Conservation (phyloP, 92 coral and sea anemone genomes). For the Paragorgia papillata region DNA sequence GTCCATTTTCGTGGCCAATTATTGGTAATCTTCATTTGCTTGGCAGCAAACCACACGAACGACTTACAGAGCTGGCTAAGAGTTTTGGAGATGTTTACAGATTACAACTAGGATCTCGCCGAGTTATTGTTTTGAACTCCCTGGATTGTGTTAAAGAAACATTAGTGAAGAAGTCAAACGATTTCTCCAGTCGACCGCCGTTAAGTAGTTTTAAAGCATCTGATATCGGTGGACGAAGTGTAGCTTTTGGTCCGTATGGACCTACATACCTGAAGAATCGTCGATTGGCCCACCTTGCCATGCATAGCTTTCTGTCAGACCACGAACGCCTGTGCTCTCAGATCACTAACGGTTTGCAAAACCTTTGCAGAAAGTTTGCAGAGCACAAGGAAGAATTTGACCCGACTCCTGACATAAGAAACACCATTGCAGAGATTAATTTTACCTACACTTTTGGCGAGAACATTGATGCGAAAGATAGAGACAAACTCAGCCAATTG, state of each 20-base stretch:
- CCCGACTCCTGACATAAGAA: constrained; percentile 64
- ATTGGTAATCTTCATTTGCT: constrained; percentile 89
- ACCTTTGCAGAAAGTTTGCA: constrained; percentile 68
- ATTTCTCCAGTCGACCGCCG: constrained; percentile 94
- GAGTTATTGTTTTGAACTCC: constrained; percentile 84
- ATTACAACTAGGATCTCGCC: constrained; percentile 86
- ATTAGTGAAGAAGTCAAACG: constrained; percentile 77
- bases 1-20: constrained; percentile 88
- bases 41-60: constrained; percentile 86
- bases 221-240: constrained; percentile 81
- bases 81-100: constrained; percentile 89
- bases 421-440: constrained; percentile 69
- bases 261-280: constrained; percentile 77
- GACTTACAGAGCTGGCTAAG: constrained; percentile 79
- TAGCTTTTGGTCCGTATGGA: constrained; percentile 86
- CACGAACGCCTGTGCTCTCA: constrained; percentile 65
- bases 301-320: constrained; percentile 72
- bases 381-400: constrained; percentile 70
- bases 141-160: constrained; percentile 90
- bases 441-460: constrained; percentile 79
- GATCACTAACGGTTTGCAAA: constrained; percentile 5
- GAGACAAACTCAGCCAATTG: constrained; percentile 70
- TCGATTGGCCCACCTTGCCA: constrained; percentile 82
- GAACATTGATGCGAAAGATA: constrained; percentile 63
- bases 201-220: constrained; percentile 77